Evolutionary conservation across 2,113 vertebrate genomes (phyloP), one percentile per base, ranked within the genome.

Genomic region (Cygnus buccinator): DNA sequence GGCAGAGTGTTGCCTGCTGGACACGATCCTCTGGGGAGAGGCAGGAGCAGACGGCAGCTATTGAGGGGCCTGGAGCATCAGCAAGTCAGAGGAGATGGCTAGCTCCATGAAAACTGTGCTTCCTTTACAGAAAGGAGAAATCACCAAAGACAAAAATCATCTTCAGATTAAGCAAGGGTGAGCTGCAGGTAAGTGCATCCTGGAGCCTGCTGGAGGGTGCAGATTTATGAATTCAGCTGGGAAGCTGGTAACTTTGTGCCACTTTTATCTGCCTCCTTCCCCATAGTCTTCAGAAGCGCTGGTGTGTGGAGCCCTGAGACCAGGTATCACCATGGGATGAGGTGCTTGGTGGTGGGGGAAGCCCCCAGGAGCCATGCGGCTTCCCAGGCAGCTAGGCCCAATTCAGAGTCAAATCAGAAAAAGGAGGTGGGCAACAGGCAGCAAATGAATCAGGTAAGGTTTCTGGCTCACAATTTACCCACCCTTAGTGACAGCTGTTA

Each of bases 291-390:
- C 54, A 37, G 58, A 63, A 77, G 5, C 0, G 0, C 28, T 63
- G 37, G 25, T 13, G 28, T 65, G 2, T 33, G 33, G 57, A 41
- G n/a, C 2, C 2, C 43, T 33, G 7, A 0, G 1, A 57, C 13
- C 52, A 11, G 16, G 3, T 67, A 9, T 52, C 37, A 39, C 14
- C 48, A 25, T 0, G 6, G 46, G 21, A 41, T 1, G 4, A 92
- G 76, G 44, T 46, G 41, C 13, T 58, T 35, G 58, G 55, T 21
- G 37, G 11, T 17, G 29, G 13, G 19, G 26, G 23, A 67, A 84
- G 29, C 11, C 31, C 52, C 58, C n/a, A 67, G 20, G 13, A 73
- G 4, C 3, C 29, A 10, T n/a, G 28, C 23, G 15, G 15, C 57
- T 89, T 84, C 33, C 20, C 46, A 18, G 14, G 8, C 8, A 43